Conservation (phyloP, 2,888 invertebrate genomes). For the Notodonta dromedarius region DNA sequence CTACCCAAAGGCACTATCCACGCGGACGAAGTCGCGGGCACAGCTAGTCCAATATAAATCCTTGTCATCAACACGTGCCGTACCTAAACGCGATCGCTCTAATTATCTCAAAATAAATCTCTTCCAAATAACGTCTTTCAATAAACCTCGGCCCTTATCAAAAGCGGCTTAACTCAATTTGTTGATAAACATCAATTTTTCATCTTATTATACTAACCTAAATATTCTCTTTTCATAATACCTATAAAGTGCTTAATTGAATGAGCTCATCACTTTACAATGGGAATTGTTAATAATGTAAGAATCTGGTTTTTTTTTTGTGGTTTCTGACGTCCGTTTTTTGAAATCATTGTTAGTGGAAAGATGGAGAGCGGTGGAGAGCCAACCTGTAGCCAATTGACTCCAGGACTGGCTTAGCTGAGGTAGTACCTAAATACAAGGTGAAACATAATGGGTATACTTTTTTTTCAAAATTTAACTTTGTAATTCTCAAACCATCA, state of each 20-base stretch:
- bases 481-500: too few species aligned
- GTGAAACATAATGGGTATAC: too few species aligned
- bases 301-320: not conserved
- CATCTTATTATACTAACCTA: not conserved
- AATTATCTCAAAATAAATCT: not conserved
- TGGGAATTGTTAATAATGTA: not conserved
- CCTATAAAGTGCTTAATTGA: not conserved
- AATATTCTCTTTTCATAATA: not conserved
- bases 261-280: not conserved
- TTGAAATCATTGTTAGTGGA: not conserved
- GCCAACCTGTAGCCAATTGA: too few species aligned
- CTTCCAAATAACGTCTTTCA: not conserved
- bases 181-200: constrained; percentile 5
- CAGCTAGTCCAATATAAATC: too few species aligned
- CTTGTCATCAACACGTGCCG: too few species aligned
- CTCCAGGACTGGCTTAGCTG: too few species aligned
- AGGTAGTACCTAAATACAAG: too few species aligned
- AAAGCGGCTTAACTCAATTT: constrained; percentile 3
- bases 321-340: not conserved
- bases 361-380: not conserved
- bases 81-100: not conserved
- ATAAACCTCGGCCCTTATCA: not conserved
- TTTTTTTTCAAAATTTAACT: too few species aligned
- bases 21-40: too few species aligned
- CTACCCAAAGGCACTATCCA: too few species aligned